phyloP scores from a whole-genome alignment of 1,140 invertebrate species.

The Eulimnadia texana region DNA sequence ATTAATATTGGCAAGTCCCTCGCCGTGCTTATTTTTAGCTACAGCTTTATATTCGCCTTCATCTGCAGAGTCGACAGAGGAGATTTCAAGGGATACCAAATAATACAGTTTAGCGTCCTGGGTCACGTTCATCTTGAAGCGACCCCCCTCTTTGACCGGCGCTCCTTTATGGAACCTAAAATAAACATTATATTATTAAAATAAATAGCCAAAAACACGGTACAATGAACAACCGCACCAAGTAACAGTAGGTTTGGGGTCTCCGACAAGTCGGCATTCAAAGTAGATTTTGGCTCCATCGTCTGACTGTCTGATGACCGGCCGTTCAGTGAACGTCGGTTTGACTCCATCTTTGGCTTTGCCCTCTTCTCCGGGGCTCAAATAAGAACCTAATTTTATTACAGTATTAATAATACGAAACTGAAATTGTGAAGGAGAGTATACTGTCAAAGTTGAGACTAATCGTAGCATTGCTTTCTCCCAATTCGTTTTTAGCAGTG shows the following conservation, averaged over 20 bases:
- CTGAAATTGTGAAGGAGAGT: not conserved
- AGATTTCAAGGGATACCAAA: conserved; percentile 68
- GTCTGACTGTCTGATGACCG: conserved; percentile 84
- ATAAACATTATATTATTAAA: not conserved
- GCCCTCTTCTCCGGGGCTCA: conserved; percentile 70
- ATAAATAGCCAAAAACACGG: not conserved
- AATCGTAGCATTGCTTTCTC: conserved; percentile 89
- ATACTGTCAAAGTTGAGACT: conserved; percentile 96
- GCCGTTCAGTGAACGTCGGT: conserved; percentile 91
- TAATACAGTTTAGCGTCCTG: conserved; percentile 79
- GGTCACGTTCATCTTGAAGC: conserved; percentile 54
- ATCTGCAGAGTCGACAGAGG: conserved; percentile 64
- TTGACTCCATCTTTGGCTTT: conserved; percentile 75
- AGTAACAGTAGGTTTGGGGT: conserved; percentile 75
- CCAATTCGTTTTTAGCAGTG: conserved; percentile 88
- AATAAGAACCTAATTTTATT: conserved; percentile 24
- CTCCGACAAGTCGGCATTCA: conserved; percentile 87
- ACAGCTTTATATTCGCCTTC: conserved; percentile 85
- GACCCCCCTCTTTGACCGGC: conserved; percentile 55
- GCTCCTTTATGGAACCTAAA: conserved; percentile 68
- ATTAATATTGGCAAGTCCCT: conserved; percentile 85
- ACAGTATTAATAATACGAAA: conserved; percentile 6
- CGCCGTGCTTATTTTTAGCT: conserved; percentile 81
- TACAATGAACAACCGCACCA: too few species aligned
- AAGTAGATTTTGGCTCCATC: conserved; percentile 84